A percentile compares a stretch with the other conserved stretches of the same genome.
phyloP scores from a whole-genome alignment of 2,888 invertebrate genomes.

The Thymelicus lineola region DNA sequence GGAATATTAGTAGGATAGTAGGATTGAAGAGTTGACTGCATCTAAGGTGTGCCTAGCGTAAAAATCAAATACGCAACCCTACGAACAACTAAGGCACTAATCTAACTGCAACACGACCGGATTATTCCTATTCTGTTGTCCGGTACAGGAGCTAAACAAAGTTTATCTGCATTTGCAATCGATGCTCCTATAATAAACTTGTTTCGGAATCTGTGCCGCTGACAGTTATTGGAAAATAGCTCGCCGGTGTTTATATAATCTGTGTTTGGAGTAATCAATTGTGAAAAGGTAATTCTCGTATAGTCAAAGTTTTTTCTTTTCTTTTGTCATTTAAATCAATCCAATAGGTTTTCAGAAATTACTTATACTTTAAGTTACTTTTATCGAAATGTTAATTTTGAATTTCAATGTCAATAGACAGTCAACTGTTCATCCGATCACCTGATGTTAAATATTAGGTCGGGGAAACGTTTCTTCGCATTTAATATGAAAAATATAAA shows the following conservation, averaged over 20 bases:
- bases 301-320: background rate
- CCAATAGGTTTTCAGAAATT: no score
- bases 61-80: background rate
- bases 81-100: background rate
- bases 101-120: conserved; percentile 13
- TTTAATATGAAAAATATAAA: no score
- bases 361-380: no score
- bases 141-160: conserved; percentile 20
- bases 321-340: no score
- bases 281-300: conserved; percentile 10
- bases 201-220: conserved; percentile 28
- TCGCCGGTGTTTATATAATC: conserved; percentile 17
- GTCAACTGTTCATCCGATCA: no score
- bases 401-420: no score
- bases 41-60: no score
- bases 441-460: no score
- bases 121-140: conserved; percentile 18
- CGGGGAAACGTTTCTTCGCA: no score
- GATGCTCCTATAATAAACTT: conserved; percentile 35
- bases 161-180: conserved; percentile 24
- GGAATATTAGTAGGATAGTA: no score
- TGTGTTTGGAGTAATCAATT: conserved; percentile 20
- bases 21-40: no score
- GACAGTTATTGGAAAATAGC: conserved; percentile 34
- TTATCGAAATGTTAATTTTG: no score